phyloP scores from a whole-genome alignment of 2,797 vertebrate species.

The Gambelia wislizenii region DNA sequence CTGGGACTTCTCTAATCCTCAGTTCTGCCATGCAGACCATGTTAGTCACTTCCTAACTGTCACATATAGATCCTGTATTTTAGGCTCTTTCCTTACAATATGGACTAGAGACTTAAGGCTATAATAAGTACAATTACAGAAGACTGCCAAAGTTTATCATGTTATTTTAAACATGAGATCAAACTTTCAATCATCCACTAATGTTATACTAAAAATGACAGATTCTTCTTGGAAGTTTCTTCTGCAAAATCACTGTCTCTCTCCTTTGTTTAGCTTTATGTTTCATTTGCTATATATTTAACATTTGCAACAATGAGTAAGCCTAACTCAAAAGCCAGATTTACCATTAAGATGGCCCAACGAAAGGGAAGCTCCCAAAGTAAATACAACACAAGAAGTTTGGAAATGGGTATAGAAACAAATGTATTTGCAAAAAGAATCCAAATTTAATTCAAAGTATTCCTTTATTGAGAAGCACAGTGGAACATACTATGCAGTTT shows the following conservation, averaged over 20 bases:
- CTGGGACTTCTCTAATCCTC: background rate
- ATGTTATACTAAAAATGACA: background rate
- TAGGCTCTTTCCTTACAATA: background rate
- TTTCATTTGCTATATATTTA: background rate
- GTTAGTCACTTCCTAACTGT: background rate
- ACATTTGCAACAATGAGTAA: background rate
- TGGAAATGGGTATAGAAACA: no score
- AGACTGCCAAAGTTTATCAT: background rate
- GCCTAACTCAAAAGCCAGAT: background rate
- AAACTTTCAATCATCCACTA: background rate
- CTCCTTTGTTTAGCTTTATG: background rate
- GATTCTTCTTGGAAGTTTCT: background rate
- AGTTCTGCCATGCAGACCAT: background rate
- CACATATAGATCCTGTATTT: background rate
- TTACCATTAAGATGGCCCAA: background rate
- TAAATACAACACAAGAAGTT: background rate
- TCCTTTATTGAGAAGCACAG: background rate
- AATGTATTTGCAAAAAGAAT: background rate
- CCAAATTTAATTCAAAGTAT: background rate
- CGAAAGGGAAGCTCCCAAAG: background rate
- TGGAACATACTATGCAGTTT: background rate
- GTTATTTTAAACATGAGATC: background rate
- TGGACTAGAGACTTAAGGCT: background rate
- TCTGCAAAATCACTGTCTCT: background rate
- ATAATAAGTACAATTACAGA: background rate